Evolutionary conservation across 2,113 vertebrate genomes (phyloP), one percentile per base, ranked within the genome.

Genomic region (Melanerpes formicivorus): DNA sequence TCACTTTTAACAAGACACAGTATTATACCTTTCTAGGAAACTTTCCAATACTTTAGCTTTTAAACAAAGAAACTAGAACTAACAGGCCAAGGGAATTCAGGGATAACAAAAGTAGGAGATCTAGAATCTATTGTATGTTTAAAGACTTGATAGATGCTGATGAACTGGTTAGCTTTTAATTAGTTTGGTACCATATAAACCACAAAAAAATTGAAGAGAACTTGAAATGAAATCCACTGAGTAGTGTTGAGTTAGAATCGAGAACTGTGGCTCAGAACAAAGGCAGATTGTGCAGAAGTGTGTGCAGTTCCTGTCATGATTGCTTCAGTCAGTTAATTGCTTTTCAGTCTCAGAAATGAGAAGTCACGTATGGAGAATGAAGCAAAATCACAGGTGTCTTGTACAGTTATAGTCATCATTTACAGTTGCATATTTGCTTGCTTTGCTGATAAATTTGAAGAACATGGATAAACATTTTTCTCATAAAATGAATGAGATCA

Each of bases 131-230:
- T 89, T 94, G 11, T 52, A 95, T 77, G 32, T 82, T 70, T 87
- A 91, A 95, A 75, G 91, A 87, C 84, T 94, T 90, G 93, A 79
- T 15, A 88, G 90, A 66, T 95, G 83, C 25, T 77, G 81, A 81
- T 76, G 82, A 96, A 87, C 86, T 92, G 89, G 80, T 93, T 84
- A 88, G 84, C 59, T 92, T 92, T 75, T 76, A 93, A 80, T 94
- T 89, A 72, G 79, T 87, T 66, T 90, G 64, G 70, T 70, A 44
- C 42, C 40, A 40, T 37, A 60, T 81, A 84, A 93, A 64, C 29
- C 2, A 9, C 13, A 4, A 18, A 88, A 87, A 56, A 30, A 78
- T 29, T 23, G 26, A 84, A 62, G 56, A 92, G 66, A 34, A 42
- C 91, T 78, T 74, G 19, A 91, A 94, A 70, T 81, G 4, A 90